Base-by-base conservation (phyloP, 2,113 vertebrate genomes). In the Columba livia region DNA sequence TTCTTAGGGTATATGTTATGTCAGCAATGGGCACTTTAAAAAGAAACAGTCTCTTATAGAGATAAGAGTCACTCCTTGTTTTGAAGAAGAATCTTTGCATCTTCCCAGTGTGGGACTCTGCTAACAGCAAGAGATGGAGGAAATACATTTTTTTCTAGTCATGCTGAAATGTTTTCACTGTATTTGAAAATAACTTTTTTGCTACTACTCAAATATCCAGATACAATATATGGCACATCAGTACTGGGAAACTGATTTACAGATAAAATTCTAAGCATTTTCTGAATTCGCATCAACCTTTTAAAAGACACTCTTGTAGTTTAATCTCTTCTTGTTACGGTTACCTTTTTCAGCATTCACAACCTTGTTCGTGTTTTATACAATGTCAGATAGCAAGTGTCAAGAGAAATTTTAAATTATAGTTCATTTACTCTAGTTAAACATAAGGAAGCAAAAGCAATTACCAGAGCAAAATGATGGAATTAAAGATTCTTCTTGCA, bases 391-490 rank as follows among this genome's bases (percentile, higher is more conserved):
- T 97, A 98, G 90, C 29, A 83, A 95, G 81, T 97, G 97, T 98
- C 98, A 98, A 97, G 97, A 97, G 96, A 98, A 97, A 97, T 98
- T 97, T 97, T 97, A 98, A 98, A 98, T 98, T 98, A 98, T 97
- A 96, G 97, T 97, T 98, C 97, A 97, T 98, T 98, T 98, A 90
- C 97, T 97, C 96, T 98, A 77, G 97, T 98, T 98, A 98, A 98
- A 98, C 97, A 98, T 95, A 97, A 97, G 96, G 97, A 98, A 97
- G 92, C 89, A 98, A 98, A 98, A 98, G 97, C 97, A 98, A 98
- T 98, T 98, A 98, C 97, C 96, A 95, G 92, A 96, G 93, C 74
- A 96, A 98, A 98, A 98, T 96, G 97, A 97, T 97, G 88, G 90
- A 98, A 97, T 97, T 98, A 98, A 98, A 98, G 97, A 98, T 98